Evolutionary conservation across 2,113 vertebrate species (phyloP).

Genomic region (Aptenodytes forsteri): DNA sequence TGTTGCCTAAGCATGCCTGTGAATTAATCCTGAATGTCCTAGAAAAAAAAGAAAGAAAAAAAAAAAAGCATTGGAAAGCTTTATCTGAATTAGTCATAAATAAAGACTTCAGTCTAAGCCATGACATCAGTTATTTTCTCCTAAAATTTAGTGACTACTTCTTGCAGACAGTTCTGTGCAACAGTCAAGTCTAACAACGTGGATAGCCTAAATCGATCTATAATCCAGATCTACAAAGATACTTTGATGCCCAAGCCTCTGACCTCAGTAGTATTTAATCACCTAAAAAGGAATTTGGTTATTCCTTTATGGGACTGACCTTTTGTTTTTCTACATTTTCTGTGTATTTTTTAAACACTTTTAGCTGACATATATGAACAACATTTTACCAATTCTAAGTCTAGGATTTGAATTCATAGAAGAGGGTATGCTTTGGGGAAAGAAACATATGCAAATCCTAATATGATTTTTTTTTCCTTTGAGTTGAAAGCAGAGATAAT

Average conservation of each 20-base stretch:
- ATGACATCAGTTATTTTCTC: not conserved
- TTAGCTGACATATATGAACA: not conserved
- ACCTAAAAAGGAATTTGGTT: not conserved
- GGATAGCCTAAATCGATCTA: not conserved
- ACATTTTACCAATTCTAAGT: not conserved
- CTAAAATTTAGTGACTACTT: constrained; percentile 5
- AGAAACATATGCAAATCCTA: not conserved
- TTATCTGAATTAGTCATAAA: constrained; percentile 12
- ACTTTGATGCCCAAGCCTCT: not conserved
- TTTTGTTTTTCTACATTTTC: not conserved
- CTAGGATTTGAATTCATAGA: not conserved
- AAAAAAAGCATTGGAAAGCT: not conserved
- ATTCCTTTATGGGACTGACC: not conserved
- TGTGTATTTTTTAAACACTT: not conserved
- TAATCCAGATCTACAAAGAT: not conserved
- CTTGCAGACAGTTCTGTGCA: not conserved
- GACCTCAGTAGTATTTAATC: not conserved
- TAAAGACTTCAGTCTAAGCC: not conserved
- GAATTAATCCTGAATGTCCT: not conserved
- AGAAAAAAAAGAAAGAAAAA: not conserved
- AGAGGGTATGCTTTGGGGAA: not conserved
- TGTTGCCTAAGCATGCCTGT: not conserved
- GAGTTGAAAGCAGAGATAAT: not conserved
- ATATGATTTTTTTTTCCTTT: not conserved
- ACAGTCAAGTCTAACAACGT: not conserved